Evolutionary conservation across 2,797 vertebrate genomes (phyloP).

Genomic region (Ambastaia sidthimunki): DNA sequence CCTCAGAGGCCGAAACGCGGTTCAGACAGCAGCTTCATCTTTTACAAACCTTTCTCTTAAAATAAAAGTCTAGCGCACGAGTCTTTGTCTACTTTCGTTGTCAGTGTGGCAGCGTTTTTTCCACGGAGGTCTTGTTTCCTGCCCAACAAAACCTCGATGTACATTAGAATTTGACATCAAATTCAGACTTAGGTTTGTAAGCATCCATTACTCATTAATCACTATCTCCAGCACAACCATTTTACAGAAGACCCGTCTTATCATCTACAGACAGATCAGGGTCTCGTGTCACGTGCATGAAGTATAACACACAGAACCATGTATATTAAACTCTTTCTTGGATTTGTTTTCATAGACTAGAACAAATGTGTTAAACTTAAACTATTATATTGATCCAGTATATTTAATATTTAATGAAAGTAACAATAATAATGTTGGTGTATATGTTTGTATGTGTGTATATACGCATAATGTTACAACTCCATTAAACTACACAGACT

Average conservation of each 20-base stretch:
- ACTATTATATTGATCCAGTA: too few relatives aligned
- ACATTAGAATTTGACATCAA: slow-evolving; percentile 27
- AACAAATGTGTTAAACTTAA: not conserved
- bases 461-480: not conserved
- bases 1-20: not conserved
- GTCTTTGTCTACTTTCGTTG: not conserved
- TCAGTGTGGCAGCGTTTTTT: not conserved
- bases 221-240: not conserved
- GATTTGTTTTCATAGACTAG: not conserved
- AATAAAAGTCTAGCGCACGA: not conserved
- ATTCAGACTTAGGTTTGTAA: not conserved
- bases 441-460: not conserved
- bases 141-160: slow-evolving; percentile 10
- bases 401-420: too few relatives aligned
- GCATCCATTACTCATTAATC: not conserved
- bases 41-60: not conserved
- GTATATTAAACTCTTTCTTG: not conserved
- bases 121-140: slow-evolving; percentile 18
- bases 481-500: not conserved
- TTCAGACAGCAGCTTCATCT: not conserved
- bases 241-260: not conserved
- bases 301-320: not conserved
- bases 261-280: not conserved
- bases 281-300: not conserved
- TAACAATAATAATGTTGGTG: too few relatives aligned